These are phyloP conservation scores for Cotesia typhae DNA, from an alignment of 1,140 invertebrate genomes.

Conservation along the genomic window DNA sequence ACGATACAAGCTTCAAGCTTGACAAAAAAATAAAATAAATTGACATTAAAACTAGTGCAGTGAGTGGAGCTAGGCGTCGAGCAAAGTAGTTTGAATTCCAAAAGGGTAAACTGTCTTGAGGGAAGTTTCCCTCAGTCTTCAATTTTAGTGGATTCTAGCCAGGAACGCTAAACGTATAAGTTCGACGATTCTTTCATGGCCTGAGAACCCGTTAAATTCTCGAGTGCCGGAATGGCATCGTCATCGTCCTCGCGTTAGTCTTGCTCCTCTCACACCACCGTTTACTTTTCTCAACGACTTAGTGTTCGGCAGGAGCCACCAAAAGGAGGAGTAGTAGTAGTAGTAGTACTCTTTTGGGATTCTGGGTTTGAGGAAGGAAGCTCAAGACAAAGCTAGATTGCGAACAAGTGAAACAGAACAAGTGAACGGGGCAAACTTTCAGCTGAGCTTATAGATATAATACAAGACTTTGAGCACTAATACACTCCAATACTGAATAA, in stretches of 20 bases:
- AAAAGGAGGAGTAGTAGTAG: too few species aligned
- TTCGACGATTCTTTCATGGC: constrained; percentile 52
- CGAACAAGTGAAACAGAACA: too few species aligned
- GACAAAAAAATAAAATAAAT: not conserved
- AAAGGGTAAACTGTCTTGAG: constrained; percentile 1
- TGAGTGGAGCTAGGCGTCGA: not conserved
- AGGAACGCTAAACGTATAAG: constrained; percentile 31
- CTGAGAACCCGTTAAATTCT: constrained; percentile 47
- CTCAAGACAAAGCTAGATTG: too few species aligned
- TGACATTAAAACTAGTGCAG: constrained; percentile 2
- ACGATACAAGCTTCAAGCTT: not conserved
- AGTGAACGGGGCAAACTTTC: too few species aligned
- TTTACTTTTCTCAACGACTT: constrained; percentile 38
- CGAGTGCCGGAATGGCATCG: constrained; percentile 22
- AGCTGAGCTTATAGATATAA: not conserved
- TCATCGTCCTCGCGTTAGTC: constrained; percentile 53
- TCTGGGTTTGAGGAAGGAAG: not conserved
- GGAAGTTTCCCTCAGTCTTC: not conserved
- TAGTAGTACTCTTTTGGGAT: not conserved
- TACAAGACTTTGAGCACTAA: not conserved
- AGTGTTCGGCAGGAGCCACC: not conserved
- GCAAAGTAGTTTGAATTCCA: constrained; percentile 18
- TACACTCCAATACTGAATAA: not conserved
- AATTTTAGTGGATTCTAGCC: constrained; percentile 29
- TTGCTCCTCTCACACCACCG: constrained; percentile 29